Evolutionary conservation across 2,113 vertebrate species (phyloP).

Genomic region (Neogale vison): DNA sequence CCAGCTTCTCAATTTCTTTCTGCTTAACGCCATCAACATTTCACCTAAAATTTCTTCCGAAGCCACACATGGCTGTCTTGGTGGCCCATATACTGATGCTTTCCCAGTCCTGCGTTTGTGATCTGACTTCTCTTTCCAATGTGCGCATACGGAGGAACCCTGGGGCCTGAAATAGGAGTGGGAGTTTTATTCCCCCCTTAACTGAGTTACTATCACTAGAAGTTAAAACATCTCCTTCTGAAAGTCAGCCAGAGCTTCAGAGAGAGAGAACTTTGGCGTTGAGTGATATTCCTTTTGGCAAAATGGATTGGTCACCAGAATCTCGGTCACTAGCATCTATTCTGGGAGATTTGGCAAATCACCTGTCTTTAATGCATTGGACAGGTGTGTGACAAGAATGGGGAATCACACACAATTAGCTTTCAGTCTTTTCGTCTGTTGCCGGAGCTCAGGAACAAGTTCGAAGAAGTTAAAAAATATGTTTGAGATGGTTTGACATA

Average conservation of each 20-base stretch:
- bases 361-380: not conserved
- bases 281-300: not conserved
- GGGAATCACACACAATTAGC: not conserved
- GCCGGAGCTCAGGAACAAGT: not conserved
- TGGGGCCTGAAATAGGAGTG: not conserved
- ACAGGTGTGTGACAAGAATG: not conserved
- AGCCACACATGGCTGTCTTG: fast-evolving
- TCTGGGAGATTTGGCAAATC: not conserved
- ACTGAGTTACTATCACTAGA: not conserved
- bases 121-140: fast-evolving
- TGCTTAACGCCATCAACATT: too few relatives aligned
- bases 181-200: not conserved
- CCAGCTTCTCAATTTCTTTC: not conserved
- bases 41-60: not conserved
- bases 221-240: not conserved
- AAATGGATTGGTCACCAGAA: not conserved
- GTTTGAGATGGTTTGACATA: not conserved
- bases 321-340: not conserved
- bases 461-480: not conserved
- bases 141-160: fast-evolving
- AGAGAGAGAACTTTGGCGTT: not conserved
- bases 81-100: fast-evolving
- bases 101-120: not conserved
- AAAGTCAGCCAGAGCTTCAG: not conserved
- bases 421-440: not conserved